Evolutionary conservation across 2,797 vertebrate species (phyloP), one percentile per base, ranked within the genome.

Genomic region (Halcyon smyrnensis): DNA sequence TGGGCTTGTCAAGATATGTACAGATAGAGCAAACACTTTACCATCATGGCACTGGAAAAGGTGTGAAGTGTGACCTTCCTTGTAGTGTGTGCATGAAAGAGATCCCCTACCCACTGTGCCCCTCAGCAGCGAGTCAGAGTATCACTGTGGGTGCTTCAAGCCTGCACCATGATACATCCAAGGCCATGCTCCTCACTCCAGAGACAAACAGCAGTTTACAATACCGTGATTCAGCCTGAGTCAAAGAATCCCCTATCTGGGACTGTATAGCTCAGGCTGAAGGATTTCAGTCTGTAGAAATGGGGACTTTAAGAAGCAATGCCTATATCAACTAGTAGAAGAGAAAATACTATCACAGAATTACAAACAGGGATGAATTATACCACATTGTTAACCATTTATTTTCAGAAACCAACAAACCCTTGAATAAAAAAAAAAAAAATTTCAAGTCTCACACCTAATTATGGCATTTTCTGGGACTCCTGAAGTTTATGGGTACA

Each of bases 121-220:
- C 64, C 57, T 46, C 41, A 10, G 6, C 48, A 65, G 4, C 0
- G 1, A 69, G n/a, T 43, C 59, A 9, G 18, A 4, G 1, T 4
- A 13, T 24, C 30, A 4, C 51, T 37, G 54, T 34, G 48, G 32
- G 27, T 23, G 59, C 53, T 23, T 48, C 48, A 71, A 34, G 36
- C 18, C 78, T 21, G 19, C 54, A 16, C 30, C 23, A 9, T 1
- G 28, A 6, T 8, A 25, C 0, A 4, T 64, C 60, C 71, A 50
- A 46, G 87, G 54, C 36, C 63, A 8, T 3, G 20, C 36, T 62
- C 9, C 1, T 12, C 64, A 24, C 51, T 59, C 50, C 56, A 12
- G 32, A 63, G n/a, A 39, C 75, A 39, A 30, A 7, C 62, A 75
- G 27, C 57, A 60, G 11, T 32, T 78, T n/a, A 46, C 45, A 73